Conservation (phyloP, 2,888 invertebrate species). For the Pterostichus madidus region DNA sequence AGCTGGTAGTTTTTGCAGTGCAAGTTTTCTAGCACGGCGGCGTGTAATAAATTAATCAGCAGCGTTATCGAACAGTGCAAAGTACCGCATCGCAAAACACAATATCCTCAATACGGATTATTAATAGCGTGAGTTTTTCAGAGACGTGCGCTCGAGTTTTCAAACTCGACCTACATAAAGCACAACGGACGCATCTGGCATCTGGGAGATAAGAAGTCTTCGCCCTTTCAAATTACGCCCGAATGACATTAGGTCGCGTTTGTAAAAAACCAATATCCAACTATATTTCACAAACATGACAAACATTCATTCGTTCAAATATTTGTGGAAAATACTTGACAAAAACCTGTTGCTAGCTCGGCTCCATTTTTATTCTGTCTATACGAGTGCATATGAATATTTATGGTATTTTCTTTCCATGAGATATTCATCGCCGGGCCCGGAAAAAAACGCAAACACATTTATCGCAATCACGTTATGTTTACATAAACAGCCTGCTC, state of each 20-base stretch:
- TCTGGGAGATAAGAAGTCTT: conserved; percentile 36
- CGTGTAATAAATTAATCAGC: not conserved
- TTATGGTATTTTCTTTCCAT: conserved; percentile 61
- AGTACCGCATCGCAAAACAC: conserved; percentile 2
- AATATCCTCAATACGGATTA: too few relatives aligned
- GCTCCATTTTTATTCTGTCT: conserved; percentile 63
- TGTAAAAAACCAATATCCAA: conserved; percentile 59
- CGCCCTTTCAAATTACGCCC: conserved; percentile 35
- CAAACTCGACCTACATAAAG: not conserved
- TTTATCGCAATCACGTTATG: conserved; percentile 66
- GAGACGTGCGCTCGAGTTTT: not conserved
- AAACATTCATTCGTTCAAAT: conserved; percentile 21
- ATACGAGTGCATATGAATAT: conserved; percentile 65
- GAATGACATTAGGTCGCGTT: conserved; percentile 33
- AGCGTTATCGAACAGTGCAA: not conserved
- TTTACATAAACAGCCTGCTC: conserved; percentile 60
- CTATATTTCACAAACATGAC: conserved; percentile 37
- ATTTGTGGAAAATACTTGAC: conserved; percentile 46
- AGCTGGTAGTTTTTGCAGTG: too few relatives aligned
- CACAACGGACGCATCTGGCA: conserved; percentile 31
- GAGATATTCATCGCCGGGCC: conserved; percentile 59
- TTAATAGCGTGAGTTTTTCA: conserved; percentile 4
- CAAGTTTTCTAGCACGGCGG: not conserved
- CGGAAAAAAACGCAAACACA: conserved; percentile 63
- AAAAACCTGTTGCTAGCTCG: conserved; percentile 61